Evolutionary conservation across 1,140 invertebrate species (phyloP), one percentile per base, ranked within the genome.

Genomic region (Sitophilus oryzae): DNA sequence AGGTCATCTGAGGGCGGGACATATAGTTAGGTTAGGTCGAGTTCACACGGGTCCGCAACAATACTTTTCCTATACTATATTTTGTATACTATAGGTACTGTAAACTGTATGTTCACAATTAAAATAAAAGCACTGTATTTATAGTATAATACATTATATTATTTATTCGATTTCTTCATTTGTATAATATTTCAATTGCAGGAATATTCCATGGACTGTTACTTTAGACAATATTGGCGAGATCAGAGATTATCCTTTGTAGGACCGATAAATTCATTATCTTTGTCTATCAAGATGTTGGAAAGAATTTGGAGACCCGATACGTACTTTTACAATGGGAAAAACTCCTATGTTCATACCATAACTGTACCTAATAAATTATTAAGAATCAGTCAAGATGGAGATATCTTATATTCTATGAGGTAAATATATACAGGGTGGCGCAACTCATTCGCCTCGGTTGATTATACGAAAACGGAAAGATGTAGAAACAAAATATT

Each of bases 121-220:
- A n/a, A n/a, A n/a, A n/a, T n/a, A n/a, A n/a, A n/a, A n/a, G n/a
- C n/a, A n/a, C n/a, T n/a, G n/a, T n/a, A n/a, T n/a, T n/a, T n/a
- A n/a, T n/a, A n/a, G n/a, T n/a, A n/a, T n/a, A n/a, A n/a, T n/a
- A n/a, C n/a, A n/a, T n/a, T n/a, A n/a, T n/a, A n/a, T n/a, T n/a
- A n/a, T n/a, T n/a, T n/a, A n/a, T n/a, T n/a, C n/a, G n/a, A n/a
- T n/a, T n/a, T n/a, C n/a, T n/a, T n/a, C n/a, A n/a, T n/a, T n/a
- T n/a, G n/a, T n/a, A n/a, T n/a, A 30, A 30, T 30, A 30, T 30
- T 30, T 30, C 25, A n/a, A n/a, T 35, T 34, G 4, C 22, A 94
- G 91, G 90, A 92, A 68, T 98, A 96, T 67, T 94, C 92, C 2
- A 94, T 96, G 88, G 93, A 97, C 66, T 95, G 93, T 71, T 97